These are phyloP conservation scores for Labrus mixtus DNA, from an alignment of 2,113 vertebrate species.

Conservation along the genomic window DNA sequence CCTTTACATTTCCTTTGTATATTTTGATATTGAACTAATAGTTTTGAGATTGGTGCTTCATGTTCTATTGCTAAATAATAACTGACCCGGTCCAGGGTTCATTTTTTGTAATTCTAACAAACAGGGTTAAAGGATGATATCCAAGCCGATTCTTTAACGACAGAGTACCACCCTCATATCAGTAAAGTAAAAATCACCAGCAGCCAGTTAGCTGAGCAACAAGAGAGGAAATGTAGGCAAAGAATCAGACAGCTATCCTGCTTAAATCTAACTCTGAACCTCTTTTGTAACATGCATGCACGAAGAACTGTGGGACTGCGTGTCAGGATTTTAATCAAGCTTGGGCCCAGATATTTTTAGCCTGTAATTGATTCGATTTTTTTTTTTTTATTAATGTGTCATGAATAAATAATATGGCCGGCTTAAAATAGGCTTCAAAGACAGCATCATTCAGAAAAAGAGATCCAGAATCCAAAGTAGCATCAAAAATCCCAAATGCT, in stretches of 20 bases:
- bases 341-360: not conserved
- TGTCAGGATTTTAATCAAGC: not conserved
- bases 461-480: not conserved
- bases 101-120: too few relatives aligned
- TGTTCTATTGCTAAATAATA: too few relatives aligned
- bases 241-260: not conserved
- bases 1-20: not conserved
- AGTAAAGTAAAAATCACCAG: too few relatives aligned
- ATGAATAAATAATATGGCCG: not conserved
- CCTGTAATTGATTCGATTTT: not conserved
- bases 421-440: not conserved
- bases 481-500: not conserved
- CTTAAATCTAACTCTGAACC: not conserved
- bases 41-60: too few relatives aligned
- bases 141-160: too few relatives aligned
- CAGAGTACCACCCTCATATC: too few relatives aligned
- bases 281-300: not conserved
- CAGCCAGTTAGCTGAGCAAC: too few relatives aligned
- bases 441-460: not conserved
- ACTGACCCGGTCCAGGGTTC: too few relatives aligned
- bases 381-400: conserved; percentile 8
- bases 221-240: not conserved
- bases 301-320: not conserved
- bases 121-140: too few relatives aligned
- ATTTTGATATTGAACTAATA: not conserved